These are phyloP conservation scores for Meghimatium bilineatum DNA, from an alignment of 2,888 invertebrate genomes.

Conservation along the genomic window DNA sequence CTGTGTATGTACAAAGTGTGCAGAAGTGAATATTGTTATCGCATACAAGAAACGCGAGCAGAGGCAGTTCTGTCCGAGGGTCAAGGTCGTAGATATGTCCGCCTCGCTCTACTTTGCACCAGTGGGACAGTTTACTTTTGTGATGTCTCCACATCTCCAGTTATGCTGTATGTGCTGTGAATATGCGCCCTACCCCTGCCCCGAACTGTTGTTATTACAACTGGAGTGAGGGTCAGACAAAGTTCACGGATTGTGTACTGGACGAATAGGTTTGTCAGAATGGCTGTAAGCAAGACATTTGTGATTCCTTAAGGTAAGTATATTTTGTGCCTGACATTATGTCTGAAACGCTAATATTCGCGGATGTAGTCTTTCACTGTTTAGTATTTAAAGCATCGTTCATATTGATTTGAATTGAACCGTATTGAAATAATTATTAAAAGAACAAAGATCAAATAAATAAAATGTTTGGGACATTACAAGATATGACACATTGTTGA, in stretches of 20 bases:
- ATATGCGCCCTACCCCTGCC: background rate
- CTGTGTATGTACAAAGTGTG: background rate
- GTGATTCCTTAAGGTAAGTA: background rate
- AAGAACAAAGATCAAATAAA: no score
- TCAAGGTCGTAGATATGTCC: slow-evolving; percentile 25
- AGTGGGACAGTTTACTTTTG: background rate
- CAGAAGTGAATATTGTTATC: background rate
- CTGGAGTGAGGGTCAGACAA: background rate
- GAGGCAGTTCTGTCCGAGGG: background rate
- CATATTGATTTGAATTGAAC: no score
- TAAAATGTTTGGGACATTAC: no score
- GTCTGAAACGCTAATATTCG: no score
- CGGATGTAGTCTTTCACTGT: no score
- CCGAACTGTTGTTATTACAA: background rate
- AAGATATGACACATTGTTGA: no score
- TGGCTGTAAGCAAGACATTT: background rate
- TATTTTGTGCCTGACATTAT: no score
- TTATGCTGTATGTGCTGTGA: slow-evolving; percentile 21
- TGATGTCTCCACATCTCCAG: background rate
- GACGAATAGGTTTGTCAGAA: background rate
- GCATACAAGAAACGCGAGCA: slow-evolving; percentile 1
- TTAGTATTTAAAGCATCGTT: no score
- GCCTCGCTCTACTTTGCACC: slow-evolving; percentile 18
- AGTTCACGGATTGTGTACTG: background rate
- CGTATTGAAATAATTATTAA: no score